A percentile compares a stretch with the other conserved stretches of the same genome.
Conservation (phyloP, 2,888 invertebrate species). For the Pandemis corylana region DNA sequence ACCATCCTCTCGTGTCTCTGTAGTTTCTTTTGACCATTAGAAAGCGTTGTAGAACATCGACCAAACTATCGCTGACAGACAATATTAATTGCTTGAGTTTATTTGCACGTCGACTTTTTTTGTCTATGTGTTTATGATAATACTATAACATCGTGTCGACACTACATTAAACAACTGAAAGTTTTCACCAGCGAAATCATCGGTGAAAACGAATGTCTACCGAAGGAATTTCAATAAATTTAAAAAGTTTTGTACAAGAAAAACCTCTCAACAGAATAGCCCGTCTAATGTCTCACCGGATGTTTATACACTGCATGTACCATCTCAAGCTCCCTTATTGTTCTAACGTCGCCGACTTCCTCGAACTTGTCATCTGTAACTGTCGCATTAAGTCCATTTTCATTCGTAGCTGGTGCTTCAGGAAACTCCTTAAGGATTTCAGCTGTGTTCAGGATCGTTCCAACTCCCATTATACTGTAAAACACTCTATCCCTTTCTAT, state of each 20-base stretch:
- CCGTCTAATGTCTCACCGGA: constrained; percentile 57
- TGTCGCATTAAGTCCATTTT: constrained; percentile 6
- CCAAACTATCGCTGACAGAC: constrained; percentile 21
- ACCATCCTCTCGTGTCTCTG: background rate
- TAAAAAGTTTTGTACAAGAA: constrained; percentile 60
- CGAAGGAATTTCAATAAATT: constrained; percentile 15
- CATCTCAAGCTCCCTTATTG: constrained; percentile 3
- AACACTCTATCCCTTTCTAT: constrained; percentile 23
- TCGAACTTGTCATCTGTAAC: constrained; percentile 3
- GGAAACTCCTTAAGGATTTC: constrained; percentile 15
- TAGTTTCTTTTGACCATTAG: constrained; percentile 4
- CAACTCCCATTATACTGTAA: constrained; percentile 27
- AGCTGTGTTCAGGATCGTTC: constrained; percentile 7
- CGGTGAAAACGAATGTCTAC: background rate
- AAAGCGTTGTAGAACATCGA: constrained; percentile 19
- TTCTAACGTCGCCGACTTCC: background rate
- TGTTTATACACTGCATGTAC: constrained; percentile 55
- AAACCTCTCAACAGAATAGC: constrained; percentile 66
- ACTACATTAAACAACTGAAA: background rate
- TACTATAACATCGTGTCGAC: constrained; percentile 2
- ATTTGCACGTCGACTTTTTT: constrained; percentile 27
- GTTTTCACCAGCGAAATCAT: background rate
- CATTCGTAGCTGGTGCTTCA: background rate
- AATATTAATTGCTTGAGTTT: constrained; percentile 20
- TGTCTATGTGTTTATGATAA: constrained; percentile 25